These are phyloP conservation scores for Aphrophora alni DNA, from an alignment of 2,888 invertebrate species.

Conservation along the genomic window DNA sequence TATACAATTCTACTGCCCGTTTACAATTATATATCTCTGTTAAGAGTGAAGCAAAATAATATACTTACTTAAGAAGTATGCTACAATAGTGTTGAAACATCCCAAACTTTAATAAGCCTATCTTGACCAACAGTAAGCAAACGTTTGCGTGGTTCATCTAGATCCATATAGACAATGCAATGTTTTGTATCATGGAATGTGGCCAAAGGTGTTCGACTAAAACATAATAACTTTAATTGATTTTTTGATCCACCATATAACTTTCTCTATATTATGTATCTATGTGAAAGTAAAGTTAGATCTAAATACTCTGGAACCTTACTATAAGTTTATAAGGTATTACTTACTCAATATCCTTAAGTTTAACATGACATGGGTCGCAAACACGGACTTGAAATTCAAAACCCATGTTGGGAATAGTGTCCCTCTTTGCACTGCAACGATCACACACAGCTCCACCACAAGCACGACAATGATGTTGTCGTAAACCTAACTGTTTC, in stretches of 20 bases:
- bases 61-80: slow-evolving; percentile 19
- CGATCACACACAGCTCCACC: slow-evolving; percentile 94
- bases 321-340: neutral
- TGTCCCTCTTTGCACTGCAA: slow-evolving; percentile 87
- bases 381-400: slow-evolving; percentile 98
- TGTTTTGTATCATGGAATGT: slow-evolving; percentile 96
- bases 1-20: no score
- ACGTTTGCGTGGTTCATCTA: slow-evolving; percentile 87
- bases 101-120: slow-evolving; percentile 93
- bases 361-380: slow-evolving; percentile 83
- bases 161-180: slow-evolving; percentile 83
- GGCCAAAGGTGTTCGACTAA: slow-evolving; percentile 89
- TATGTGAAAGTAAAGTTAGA: no score
- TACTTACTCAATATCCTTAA: slow-evolving; percentile 87
- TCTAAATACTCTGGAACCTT: no score
- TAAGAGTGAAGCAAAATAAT: no score
- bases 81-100: slow-evolving; percentile 70
- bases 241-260: no score
- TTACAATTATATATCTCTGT: no score
- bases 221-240: slow-evolving; percentile 54
- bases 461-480: slow-evolving; percentile 92
- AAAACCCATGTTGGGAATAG: slow-evolving; percentile 96
- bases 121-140: slow-evolving; percentile 95
- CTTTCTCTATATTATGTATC: no score
- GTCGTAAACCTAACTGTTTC: slow-evolving; percentile 87